phyloP scores from a whole-genome alignment of 2,888 invertebrate species.

The Lobophora halterata region DNA sequence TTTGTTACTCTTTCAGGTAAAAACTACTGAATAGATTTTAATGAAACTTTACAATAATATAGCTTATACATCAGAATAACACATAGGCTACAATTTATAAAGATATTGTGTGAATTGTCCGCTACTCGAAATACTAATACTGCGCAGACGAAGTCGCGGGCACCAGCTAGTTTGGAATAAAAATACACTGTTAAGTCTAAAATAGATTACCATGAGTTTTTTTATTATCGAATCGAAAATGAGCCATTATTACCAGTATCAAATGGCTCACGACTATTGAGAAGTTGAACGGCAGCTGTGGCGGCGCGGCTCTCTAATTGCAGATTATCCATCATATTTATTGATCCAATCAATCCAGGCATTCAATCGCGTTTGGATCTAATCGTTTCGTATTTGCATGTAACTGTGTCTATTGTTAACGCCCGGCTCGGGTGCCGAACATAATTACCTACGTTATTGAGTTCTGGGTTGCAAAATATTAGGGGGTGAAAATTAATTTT shows the following conservation, averaged over 20 bases:
- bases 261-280: constrained; percentile 23
- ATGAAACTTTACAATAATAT: too few species aligned
- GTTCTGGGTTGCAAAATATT: constrained; percentile 3
- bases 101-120: too few species aligned
- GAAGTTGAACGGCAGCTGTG: constrained; percentile 24
- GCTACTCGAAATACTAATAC: too few species aligned
- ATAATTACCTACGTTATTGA: constrained; percentile 10
- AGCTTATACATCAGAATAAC: too few species aligned
- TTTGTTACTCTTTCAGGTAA: too few species aligned
- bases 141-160: too few species aligned
- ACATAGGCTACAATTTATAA: too few species aligned
- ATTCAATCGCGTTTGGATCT: constrained; percentile 42
- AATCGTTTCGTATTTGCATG: constrained; percentile 38
- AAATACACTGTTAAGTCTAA: background rate
- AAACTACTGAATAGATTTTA: too few species aligned
- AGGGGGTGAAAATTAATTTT: background rate
- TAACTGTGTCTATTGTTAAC: constrained; percentile 27
- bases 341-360: constrained; percentile 41
- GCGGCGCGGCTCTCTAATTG: constrained; percentile 35
- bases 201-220: constrained; percentile 4
- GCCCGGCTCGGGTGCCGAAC: constrained; percentile 5
- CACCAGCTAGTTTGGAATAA: background rate
- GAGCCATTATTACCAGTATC: constrained; percentile 23
- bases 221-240: constrained; percentile 16
- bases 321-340: constrained; percentile 47